Conservation (phyloP, 2,888 invertebrate species). For the Tipula helvola region DNA sequence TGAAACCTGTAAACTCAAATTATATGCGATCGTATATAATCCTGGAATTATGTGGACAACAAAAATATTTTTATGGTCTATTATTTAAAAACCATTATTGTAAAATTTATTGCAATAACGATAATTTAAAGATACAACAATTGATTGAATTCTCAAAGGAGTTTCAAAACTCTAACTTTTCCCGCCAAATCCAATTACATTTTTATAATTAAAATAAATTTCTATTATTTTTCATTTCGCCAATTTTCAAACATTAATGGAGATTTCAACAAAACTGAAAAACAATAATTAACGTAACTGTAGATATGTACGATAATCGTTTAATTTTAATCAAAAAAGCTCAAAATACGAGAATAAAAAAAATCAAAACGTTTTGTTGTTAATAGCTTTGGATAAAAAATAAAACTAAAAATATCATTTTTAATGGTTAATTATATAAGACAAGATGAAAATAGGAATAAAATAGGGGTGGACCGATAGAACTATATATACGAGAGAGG, state of each 20-base stretch:
- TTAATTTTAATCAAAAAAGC: neutral
- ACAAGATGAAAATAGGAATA: neutral
- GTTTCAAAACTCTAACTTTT: neutral
- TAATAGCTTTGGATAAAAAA: neutral
- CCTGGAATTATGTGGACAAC: neutral
- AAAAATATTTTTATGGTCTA: too few relatives aligned
- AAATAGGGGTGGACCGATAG: neutral
- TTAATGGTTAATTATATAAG: neutral
- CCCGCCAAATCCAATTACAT: neutral
- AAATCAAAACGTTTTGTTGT: neutral
- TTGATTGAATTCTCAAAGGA: neutral
- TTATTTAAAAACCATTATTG: too few relatives aligned
- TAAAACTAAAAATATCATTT: neutral
- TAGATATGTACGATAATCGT: neutral
- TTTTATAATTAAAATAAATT: neutral
- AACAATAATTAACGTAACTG: neutral
- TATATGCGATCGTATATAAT: neutral
- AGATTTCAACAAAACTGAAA: neutral
- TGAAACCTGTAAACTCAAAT: neutral
- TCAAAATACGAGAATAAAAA: neutral
- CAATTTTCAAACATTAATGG: neutral
- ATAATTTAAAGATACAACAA: neutral
- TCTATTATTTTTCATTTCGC: neutral
- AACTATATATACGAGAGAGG: neutral
- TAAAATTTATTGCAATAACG: neutral